Percentiles rank a stretch among this genome's conserved stretches.
Conservation (phyloP, 2,888 invertebrate genomes). For the Galerucella calmariensis region DNA sequence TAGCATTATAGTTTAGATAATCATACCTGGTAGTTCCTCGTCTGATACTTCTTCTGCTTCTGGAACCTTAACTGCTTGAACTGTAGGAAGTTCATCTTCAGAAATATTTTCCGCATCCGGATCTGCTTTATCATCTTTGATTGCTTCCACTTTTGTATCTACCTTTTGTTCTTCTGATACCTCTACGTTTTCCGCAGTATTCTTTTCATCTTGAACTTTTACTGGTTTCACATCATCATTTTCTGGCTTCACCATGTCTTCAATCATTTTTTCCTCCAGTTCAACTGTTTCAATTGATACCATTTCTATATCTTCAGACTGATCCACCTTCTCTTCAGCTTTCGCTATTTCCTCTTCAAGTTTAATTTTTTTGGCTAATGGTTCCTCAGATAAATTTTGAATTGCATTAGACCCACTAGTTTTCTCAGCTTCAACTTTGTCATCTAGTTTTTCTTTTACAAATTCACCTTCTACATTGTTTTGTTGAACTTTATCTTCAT, state of each 20-base stretch:
- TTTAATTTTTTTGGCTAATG: slow-evolving; percentile 8
- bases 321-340: slow-evolving; percentile 4
- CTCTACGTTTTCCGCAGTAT: slow-evolving; percentile 36
- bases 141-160: slow-evolving; percentile 13
- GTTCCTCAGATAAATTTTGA: neutral
- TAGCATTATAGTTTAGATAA: neutral
- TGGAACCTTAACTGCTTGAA: slow-evolving; percentile 80
- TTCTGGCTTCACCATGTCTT: neutral
- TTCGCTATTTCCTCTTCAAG: slow-evolving; percentile 2
- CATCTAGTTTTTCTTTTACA: neutral
- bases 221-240: neutral
- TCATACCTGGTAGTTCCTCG: slow-evolving; percentile 74
- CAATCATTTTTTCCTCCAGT: neutral
- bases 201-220: slow-evolving; percentile 6
- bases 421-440: neutral
- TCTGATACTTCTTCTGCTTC: slow-evolving; percentile 87
- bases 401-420: neutral
- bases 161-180: slow-evolving; percentile 9
- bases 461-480: neutral
- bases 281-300: neutral
- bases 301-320: slow-evolving; percentile 19
- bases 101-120: slow-evolving; percentile 88
- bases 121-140: slow-evolving; percentile 66
- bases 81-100: slow-evolving; percentile 82
- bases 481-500: neutral